These are phyloP conservation scores for Actinernus sp. DNA, from an alignment of 92 coral and sea anemone genomes.

Conservation along the genomic window DNA sequence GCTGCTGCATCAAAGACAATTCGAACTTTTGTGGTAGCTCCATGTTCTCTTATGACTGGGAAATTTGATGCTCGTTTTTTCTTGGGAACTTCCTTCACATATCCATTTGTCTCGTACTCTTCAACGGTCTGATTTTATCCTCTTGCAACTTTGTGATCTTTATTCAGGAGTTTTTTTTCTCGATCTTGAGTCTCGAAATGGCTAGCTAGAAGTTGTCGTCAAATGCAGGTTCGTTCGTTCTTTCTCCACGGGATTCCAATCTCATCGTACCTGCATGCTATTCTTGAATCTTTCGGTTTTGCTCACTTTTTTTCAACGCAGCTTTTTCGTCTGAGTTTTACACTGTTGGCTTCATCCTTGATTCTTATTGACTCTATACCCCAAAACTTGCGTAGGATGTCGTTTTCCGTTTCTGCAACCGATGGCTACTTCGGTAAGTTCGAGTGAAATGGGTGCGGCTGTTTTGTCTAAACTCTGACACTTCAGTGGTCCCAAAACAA, in stretches of 20 bases:
- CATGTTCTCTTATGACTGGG: too few species aligned
- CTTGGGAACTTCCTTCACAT: constrained; percentile 10
- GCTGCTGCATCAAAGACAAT: constrained; percentile 23
- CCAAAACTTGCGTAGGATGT: constrained; percentile 36
- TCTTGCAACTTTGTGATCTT: constrained; percentile 7
- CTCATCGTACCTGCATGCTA: constrained; percentile 17
- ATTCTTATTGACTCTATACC: constrained; percentile 41
- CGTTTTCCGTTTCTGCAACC: constrained; percentile 12
- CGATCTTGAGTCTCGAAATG: constrained; percentile 26
- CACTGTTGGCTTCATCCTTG: constrained; percentile 2
- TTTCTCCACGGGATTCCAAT: too few species aligned
- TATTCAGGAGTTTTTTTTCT: constrained; percentile 6
- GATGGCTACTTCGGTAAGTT: constrained; percentile 35
- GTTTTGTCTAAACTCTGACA: constrained; percentile 15
- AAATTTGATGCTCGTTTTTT: too few species aligned
- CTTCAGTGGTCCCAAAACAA: constrained; percentile 48
- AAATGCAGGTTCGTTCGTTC: constrained; percentile 30
- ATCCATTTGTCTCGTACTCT: constrained; percentile 22
- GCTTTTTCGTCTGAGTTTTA: constrained; percentile 37
- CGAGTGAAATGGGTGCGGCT: constrained; percentile 32
- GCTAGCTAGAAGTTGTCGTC: constrained; percentile 31
- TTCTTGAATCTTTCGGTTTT: constrained; percentile 14
- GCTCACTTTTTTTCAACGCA: constrained; percentile 24
- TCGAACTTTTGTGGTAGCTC: too few species aligned
- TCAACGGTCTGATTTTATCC: constrained; percentile 12